phyloP scores from a whole-genome alignment of 1,140 invertebrate species.

The Pseudomyrmex concolor region DNA sequence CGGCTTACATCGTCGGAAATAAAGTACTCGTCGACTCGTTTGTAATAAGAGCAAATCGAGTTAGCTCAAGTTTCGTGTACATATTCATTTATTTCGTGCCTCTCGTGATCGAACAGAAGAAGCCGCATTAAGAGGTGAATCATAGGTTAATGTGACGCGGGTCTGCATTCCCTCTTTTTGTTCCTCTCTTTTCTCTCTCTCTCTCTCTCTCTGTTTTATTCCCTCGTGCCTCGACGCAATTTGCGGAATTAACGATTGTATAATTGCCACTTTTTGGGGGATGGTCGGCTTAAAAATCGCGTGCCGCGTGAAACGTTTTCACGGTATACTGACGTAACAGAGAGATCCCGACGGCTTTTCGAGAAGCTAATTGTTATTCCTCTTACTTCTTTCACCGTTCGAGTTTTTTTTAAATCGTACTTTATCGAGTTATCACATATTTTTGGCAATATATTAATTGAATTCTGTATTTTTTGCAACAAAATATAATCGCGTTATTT shows the following conservation, averaged over 20 bases:
- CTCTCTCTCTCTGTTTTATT: slow-evolving; percentile 49
- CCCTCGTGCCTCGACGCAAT: slow-evolving; percentile 70
- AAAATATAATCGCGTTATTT: slow-evolving; percentile 1
- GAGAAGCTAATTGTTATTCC: slow-evolving; percentile 51
- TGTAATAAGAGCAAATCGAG: slow-evolving; percentile 78
- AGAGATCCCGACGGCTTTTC: slow-evolving; percentile 40
- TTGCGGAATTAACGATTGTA: slow-evolving; percentile 77
- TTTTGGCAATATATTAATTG: not conserved
- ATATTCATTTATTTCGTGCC: slow-evolving; percentile 81
- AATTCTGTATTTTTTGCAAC: not conserved
- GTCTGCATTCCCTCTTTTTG: slow-evolving; percentile 47
- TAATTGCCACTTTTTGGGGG: slow-evolving; percentile 73
- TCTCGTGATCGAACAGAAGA: slow-evolving; percentile 80
- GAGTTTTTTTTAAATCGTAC: slow-evolving; percentile 15
- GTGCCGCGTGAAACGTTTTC: slow-evolving; percentile 70
- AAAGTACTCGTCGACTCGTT: not conserved
- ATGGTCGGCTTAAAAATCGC: slow-evolving; percentile 61
- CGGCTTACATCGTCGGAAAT: too few species aligned
- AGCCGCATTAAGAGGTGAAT: slow-evolving; percentile 82
- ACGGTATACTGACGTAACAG: slow-evolving; percentile 51
- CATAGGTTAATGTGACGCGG: slow-evolving; percentile 78
- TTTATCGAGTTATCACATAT: not conserved
- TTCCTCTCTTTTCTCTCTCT: slow-evolving; percentile 51
- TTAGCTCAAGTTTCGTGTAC: slow-evolving; percentile 83
- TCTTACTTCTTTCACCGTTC: slow-evolving; percentile 26